phyloP scores from a whole-genome alignment of 2,888 invertebrate species.

The Bellardia pandia region DNA sequence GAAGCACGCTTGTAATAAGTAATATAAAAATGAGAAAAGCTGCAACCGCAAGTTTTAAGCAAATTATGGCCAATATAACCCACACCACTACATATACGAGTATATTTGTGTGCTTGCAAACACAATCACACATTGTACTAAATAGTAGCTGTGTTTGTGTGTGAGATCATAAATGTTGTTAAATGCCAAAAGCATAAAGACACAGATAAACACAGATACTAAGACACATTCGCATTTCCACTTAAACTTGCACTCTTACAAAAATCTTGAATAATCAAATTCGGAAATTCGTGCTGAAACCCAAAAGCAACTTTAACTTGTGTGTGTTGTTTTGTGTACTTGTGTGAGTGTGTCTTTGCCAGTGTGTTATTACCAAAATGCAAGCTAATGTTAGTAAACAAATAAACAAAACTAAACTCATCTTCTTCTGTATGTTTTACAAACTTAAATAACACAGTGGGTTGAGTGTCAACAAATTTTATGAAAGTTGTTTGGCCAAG shows the following conservation, averaged over 20 bases:
- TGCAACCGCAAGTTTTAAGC: conserved; percentile 63
- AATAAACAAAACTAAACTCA: conserved; percentile 33
- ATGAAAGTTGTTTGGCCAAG: too few relatives aligned
- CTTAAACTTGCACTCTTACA: conserved; percentile 36
- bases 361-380: conserved; percentile 31
- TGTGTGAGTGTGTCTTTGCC: not conserved
- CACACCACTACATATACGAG: not conserved
- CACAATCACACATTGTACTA: not conserved
- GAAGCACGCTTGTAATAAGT: conserved; percentile 58
- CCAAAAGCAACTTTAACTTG: conserved; percentile 30
- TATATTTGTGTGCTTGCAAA: not conserved
- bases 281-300: conserved; percentile 54
- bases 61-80: conserved; percentile 51
- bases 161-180: conserved; percentile 29
- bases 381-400: conserved; percentile 59
- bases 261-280: conserved; percentile 62
- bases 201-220: not conserved
- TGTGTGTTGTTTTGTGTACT: not conserved
- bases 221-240: conserved; percentile 22
- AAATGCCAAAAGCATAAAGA: conserved; percentile 46
- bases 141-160: not conserved
- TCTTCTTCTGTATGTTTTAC: conserved; percentile 4
- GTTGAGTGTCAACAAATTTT: not conserved
- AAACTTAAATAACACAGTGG: conserved; percentile 7
- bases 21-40: conserved; percentile 8